A percentile compares a stretch with the other conserved stretches of the same genome.
Conservation (phyloP, 64 coral and sea anemone genomes). For the Porites lutea region DNA sequence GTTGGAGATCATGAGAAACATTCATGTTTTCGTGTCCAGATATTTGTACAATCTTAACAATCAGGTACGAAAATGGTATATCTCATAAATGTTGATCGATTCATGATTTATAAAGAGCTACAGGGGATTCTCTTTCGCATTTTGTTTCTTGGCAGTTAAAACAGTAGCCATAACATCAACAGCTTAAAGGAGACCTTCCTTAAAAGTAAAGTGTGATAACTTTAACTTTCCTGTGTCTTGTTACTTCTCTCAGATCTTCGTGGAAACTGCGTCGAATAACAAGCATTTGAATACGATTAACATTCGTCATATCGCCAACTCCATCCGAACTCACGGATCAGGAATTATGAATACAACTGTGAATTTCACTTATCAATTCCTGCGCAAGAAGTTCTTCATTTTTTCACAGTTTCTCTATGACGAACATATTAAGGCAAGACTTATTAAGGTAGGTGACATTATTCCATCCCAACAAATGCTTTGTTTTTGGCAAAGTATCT, state of each 20-base stretch:
- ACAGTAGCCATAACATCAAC: no score
- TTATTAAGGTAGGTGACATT: constrained; percentile 82
- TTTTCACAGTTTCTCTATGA: constrained; percentile 99
- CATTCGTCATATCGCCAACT: constrained; percentile 98
- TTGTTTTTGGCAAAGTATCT: no score
- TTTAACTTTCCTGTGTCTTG: neutral
- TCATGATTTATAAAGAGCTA: no score
- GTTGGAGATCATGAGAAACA: constrained; percentile 98
- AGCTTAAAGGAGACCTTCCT: no score
- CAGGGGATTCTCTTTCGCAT: no score
- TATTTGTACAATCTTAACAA: constrained; percentile 99
- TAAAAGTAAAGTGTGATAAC: neutral
- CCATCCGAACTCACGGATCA: constrained; percentile 94
- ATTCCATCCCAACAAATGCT: neutral
- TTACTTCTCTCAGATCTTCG: constrained; percentile 82
- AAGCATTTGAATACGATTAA: constrained; percentile 99
- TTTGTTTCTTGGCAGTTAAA: no score
- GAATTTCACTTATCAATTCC: constrained; percentile 98
- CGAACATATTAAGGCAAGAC: constrained; percentile 98
- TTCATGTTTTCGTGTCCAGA: constrained; percentile 96
- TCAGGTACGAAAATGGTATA: constrained; percentile 68
- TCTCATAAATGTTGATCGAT: neutral
- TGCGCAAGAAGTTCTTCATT: constrained; percentile 99
- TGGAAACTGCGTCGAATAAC: constrained; percentile 94
- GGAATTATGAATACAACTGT: constrained; percentile 99